Conservation (phyloP, 2,797 vertebrate genomes). For the Eulemur rubriventer region DNA sequence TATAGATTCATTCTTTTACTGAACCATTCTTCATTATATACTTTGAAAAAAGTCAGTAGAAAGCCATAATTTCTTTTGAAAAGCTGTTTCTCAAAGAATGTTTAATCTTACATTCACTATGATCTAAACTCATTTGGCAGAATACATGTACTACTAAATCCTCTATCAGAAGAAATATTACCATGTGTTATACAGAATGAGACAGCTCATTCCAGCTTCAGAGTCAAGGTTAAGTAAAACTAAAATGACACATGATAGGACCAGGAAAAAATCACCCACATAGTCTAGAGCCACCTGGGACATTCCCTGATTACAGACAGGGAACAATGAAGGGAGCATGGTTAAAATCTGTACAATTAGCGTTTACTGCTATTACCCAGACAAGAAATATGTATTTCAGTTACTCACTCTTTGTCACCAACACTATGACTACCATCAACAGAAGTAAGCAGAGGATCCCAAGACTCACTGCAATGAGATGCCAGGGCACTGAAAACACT, state of each 20-base stretch:
- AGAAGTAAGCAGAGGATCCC: constrained; percentile 60
- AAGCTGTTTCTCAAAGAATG: not conserved
- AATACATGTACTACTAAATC: not conserved
- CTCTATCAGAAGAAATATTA: not conserved
- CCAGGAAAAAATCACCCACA: not conserved
- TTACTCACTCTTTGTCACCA: constrained; percentile 60
- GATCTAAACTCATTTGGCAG: not conserved
- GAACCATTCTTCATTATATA: not conserved
- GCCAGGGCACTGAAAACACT: not conserved
- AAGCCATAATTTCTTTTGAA: not conserved
- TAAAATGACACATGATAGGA: not conserved
- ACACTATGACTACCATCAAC: not conserved
- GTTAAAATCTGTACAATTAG: not conserved
- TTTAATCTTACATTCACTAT: not conserved
- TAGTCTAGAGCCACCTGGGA: not conserved
- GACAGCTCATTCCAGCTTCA: not conserved
- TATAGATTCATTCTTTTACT: not conserved
- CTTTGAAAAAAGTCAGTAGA: not conserved
- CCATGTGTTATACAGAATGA: not conserved
- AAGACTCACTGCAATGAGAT: not conserved
- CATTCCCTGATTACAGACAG: not conserved
- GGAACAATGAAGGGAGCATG: not conserved
- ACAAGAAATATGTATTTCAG: not conserved
- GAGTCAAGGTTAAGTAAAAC: not conserved
- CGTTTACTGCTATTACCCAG: not conserved